Evolutionary conservation across 1,140 invertebrate species (phyloP).

Genomic region (Drosophila burlai): DNA sequence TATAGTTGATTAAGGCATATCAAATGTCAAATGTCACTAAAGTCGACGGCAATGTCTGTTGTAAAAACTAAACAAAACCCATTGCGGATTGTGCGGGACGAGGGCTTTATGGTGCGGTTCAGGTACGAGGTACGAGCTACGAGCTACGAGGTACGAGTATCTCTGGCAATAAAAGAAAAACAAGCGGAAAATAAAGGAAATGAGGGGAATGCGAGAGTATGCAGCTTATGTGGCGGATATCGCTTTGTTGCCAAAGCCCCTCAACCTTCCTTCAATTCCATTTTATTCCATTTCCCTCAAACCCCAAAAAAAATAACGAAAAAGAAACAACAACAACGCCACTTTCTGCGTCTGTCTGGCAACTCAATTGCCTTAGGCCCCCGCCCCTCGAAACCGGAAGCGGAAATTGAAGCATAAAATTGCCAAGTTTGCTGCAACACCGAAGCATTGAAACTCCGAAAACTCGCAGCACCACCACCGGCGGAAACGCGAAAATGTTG

Average conservation of each 20-base stretch:
- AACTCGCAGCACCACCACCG: not conserved
- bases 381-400: slow-evolving; percentile 50
- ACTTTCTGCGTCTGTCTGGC: slow-evolving; percentile 27
- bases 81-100: slow-evolving; percentile 31
- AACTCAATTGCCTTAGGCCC: slow-evolving; percentile 64
- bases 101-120: slow-evolving; percentile 60
- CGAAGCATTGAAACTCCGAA: slow-evolving; percentile 27
- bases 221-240: slow-evolving; percentile 51
- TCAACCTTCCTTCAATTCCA: slow-evolving; percentile 12
- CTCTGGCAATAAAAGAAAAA: slow-evolving; percentile 45
- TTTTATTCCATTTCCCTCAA: slow-evolving; percentile 3
- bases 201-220: slow-evolving; percentile 28
- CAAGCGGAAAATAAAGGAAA: slow-evolving; percentile 36
- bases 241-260: slow-evolving; percentile 35
- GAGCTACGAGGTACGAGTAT: slow-evolving; percentile 5
- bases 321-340: not conserved
- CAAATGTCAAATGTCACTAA: slow-evolving; percentile 81
- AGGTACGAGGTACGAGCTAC: slow-evolving; percentile 8
- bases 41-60: slow-evolving; percentile 72
- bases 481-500: slow-evolving; percentile 53
- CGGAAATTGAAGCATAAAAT: slow-evolving; percentile 84
- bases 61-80: slow-evolving; percentile 75
- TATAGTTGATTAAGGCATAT: slow-evolving; percentile 84
- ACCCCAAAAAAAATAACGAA: not conserved
- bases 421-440: slow-evolving; percentile 69